Evolutionary conservation across 2,113 vertebrate genomes (phyloP).

Genomic region (Orcinus orca): DNA sequence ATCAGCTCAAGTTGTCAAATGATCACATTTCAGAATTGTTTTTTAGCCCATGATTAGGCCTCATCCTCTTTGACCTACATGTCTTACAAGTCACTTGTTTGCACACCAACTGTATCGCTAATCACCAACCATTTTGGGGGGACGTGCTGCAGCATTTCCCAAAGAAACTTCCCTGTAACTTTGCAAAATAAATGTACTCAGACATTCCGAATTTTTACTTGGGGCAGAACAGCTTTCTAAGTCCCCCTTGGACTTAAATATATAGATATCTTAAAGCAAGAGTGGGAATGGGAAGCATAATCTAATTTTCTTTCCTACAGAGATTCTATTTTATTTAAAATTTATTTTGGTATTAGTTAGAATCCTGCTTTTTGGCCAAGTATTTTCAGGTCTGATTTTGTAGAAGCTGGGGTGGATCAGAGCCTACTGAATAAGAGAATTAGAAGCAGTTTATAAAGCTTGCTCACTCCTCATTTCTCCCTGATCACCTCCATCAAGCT

Average conservation of each 20-base stretch:
- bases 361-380: slow-evolving; percentile 71
- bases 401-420: slow-evolving; percentile 61
- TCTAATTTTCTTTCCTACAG: slow-evolving; percentile 71
- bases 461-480: background rate
- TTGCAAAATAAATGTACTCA: slow-evolving; percentile 55
- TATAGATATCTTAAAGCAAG: slow-evolving; percentile 38
- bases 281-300: slow-evolving; percentile 41
- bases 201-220: slow-evolving; percentile 22
- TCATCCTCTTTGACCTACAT: background rate
- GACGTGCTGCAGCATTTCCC: background rate
- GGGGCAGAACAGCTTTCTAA: slow-evolving; percentile 28
- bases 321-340: slow-evolving; percentile 79
- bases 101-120: background rate
- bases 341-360: slow-evolving; percentile 76
- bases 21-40: background rate
- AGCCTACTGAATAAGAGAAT: slow-evolving; percentile 69
- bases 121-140: background rate
- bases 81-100: background rate
- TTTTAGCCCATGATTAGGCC: background rate
- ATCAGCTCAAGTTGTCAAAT: slow-evolving; percentile 48
- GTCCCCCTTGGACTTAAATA: slow-evolving; percentile 52
- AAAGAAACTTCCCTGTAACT: slow-evolving; percentile 41
- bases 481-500: background rate
- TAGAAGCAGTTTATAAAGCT: slow-evolving; percentile 50
- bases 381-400: slow-evolving; percentile 72